Evolutionary conservation across 2,888 invertebrate species (phyloP), one percentile per base, ranked within the genome.

Genomic region (Drosophila paucipuncta): DNA sequence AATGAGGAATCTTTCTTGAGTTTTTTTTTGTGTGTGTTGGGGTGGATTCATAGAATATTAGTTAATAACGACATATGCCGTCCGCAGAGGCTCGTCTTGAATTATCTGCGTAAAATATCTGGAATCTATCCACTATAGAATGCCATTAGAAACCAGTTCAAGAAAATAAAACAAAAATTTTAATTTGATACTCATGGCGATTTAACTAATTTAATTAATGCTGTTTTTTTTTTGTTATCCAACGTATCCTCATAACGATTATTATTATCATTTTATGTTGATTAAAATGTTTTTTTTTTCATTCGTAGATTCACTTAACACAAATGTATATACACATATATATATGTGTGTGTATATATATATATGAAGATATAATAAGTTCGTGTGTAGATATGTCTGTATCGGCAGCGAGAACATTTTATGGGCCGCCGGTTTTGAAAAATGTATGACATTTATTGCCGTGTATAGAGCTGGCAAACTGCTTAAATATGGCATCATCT

Each of bases 131-230:
- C 52, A 59, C 43, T 47, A 54, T 57, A 49, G 30, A 58, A 41
- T 54, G 41, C 50, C 33, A 60, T 37, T 55, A 28, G 35, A 62
- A 57, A 57, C 55, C 11, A 39, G 79, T 79, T 70, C 66, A 18
- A n/a, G 50, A 64, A 69, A 76, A 52, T 60, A 57, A 64, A 70
- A 60, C 78, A 75, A 74, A 68, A 55, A 67, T 73, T 70, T 85
- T 72, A 76, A 82, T 84, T 70, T 82, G 88, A 85, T 85, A 82
- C 80, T 84, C 85, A 82, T 78, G 83, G 76, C 85, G 78, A 82
- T 83, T 80, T 81, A 85, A 75, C 81, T 88, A 81, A 85, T 88
- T 88, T 85, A 88, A 78, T 85, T 81, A 85, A 88, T 88, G 81
- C 85, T 58, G 30, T 68, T 72, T 75, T 77, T 57, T 58, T 66